Evolutionary conservation across 2,113 vertebrate genomes (phyloP).

Genomic region (Pachyramphus minor): DNA sequence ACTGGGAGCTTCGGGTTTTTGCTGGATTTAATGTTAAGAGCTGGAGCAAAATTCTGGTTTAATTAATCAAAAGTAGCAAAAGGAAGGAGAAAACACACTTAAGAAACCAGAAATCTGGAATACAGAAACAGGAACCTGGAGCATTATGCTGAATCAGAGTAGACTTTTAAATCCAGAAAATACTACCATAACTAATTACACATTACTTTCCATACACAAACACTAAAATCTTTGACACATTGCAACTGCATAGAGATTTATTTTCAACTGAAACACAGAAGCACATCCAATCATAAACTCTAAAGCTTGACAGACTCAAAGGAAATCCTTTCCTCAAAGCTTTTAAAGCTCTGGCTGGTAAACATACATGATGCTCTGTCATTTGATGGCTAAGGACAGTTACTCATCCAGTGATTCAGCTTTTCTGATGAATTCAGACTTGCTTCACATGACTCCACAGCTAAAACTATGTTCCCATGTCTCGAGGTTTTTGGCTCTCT

Average conservation of each 20-base stretch:
- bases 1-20: neutral
- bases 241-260: neutral
- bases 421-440: slow-evolving; percentile 10
- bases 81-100: neutral
- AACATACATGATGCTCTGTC: neutral
- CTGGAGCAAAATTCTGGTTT: neutral
- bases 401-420: slow-evolving; percentile 43
- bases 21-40: neutral
- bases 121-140: neutral
- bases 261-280: neutral
- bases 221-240: neutral
- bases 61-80: neutral
- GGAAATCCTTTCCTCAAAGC: neutral
- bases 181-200: neutral
- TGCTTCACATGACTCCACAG: neutral
- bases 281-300: neutral
- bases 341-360: neutral
- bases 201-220: neutral
- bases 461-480: neutral
- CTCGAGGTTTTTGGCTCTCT: neutral
- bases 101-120: neutral
- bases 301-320: neutral
- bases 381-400: neutral
- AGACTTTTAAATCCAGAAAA: neutral
- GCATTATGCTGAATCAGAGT: neutral